These are phyloP conservation scores for Microcebus lehilahytsara DNA, from an alignment of 2,113 vertebrate genomes.

Conservation along the genomic window DNA sequence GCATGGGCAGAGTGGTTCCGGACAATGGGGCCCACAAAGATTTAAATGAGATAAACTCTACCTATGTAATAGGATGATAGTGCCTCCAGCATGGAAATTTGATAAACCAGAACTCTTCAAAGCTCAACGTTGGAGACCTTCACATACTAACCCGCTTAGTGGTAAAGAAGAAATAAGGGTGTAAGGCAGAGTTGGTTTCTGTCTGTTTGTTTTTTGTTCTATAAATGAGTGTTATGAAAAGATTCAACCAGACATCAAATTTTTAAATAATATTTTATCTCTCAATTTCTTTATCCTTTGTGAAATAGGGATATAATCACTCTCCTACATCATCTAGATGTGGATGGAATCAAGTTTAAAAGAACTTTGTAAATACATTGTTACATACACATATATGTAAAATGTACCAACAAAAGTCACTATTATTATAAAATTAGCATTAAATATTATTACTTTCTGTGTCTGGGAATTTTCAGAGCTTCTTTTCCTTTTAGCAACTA, in stretches of 20 bases:
- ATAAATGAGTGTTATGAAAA: background rate
- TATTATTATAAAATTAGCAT: background rate
- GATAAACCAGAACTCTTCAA: background rate
- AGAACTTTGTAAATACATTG: background rate
- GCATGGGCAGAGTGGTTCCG: background rate
- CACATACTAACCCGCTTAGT: background rate
- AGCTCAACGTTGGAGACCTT: background rate
- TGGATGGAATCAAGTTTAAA: conserved; percentile 1
- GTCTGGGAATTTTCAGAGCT: background rate
- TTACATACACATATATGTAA: background rate
- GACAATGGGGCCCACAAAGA: background rate
- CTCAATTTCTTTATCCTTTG: background rate
- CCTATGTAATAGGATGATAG: background rate
- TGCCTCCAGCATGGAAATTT: background rate
- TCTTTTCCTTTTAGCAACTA: background rate
- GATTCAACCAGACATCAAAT: background rate
- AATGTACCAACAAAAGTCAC: background rate
- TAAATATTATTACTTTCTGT: background rate
- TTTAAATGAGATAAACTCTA: background rate
- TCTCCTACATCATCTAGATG: background rate
- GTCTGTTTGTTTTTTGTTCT: background rate
- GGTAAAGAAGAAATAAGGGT: background rate
- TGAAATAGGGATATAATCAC: background rate
- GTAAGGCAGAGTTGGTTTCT: background rate
- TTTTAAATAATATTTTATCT: background rate